Base-by-base conservation (phyloP, 2,113 vertebrate genomes). In the Anhinga rufa region DNA sequence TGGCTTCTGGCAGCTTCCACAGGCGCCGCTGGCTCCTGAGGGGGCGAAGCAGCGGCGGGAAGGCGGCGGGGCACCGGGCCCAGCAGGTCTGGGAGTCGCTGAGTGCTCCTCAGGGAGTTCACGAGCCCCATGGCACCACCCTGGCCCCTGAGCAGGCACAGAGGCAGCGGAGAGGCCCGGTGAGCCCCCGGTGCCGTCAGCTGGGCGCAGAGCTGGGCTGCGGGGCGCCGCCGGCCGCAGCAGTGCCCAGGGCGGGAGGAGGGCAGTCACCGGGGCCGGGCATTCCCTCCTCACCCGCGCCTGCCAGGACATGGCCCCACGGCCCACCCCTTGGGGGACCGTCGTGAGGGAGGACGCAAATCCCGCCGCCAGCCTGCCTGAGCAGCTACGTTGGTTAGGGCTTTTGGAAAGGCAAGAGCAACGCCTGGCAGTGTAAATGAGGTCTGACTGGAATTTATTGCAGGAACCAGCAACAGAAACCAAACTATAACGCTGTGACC, bases 51-150 rank as follows among this genome's bases (percentile, higher is more conserved):
- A 34, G 61, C 1, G 40, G 44, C 6, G 2, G 61, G 68, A 74
- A 62, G 13, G 19, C 3, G 3, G 7, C 4, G 0, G 12, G 12
- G 15, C 1, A 1, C 66, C 14, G 26, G 8, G 22, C 29, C 48
- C 32, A 42, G 20, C 8, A 36, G 26, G 1, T 31, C 24, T 57
- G 60, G 16, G 55, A 65, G 13, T 7, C 25, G 49, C 54, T 29
- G 32, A 15, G 10, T 19, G 17, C 49, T 52, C 16, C 64, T 82
- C 40, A 54, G 29, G 61, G 68, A 57, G 9, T 8, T 22, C 4
- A 1, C 0, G 2, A 65, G 17, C 40, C 13, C 26, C 0, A 3
- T 10, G 25, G 20, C 26, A 5, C 34, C 48, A 6, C 44, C 36
- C 70, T 21, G 14, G 22, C 3, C 24, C 3, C 12, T 5, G 31